Percentiles rank a stretch among this genome's conserved stretches.
phyloP scores from a whole-genome alignment of 2,113 vertebrate species.

The Paradisaea rubra region DNA sequence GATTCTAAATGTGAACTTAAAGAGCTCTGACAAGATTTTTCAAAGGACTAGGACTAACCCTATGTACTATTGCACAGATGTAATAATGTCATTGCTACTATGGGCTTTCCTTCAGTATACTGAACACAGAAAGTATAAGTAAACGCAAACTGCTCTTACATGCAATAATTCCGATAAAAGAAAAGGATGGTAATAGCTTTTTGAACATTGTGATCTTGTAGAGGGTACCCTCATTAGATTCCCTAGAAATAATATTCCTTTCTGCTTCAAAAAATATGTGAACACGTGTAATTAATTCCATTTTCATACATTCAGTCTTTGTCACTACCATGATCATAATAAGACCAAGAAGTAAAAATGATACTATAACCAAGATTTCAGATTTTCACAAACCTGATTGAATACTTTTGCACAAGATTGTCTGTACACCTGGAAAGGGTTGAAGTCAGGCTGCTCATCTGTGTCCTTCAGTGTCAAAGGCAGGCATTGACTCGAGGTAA shows the following conservation, averaged over 20 bases:
- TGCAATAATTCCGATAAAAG: background rate
- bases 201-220: background rate
- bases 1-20: background rate
- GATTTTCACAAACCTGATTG: constrained; percentile 81
- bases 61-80: background rate
- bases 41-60: background rate
- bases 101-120: background rate
- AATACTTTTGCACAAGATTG: constrained; percentile 75
- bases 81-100: background rate
- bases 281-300: background rate
- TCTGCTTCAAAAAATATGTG: background rate
- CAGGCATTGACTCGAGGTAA: constrained; percentile 30
- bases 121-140: background rate
- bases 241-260: background rate
- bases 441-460: constrained; percentile 68
- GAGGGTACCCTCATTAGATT: background rate
- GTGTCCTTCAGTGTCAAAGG: constrained; percentile 47
- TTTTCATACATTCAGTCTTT: background rate
- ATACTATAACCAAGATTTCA: background rate
- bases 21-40: background rate
- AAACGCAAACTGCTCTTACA: background rate
- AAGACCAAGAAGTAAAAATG: background rate
- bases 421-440: constrained; percentile 80
- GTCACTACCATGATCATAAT: background rate
- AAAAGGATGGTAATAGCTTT: background rate